Evolutionary conservation across 2,797 vertebrate species (phyloP).

Genomic region (Lindbergichthys nudifrons): DNA sequence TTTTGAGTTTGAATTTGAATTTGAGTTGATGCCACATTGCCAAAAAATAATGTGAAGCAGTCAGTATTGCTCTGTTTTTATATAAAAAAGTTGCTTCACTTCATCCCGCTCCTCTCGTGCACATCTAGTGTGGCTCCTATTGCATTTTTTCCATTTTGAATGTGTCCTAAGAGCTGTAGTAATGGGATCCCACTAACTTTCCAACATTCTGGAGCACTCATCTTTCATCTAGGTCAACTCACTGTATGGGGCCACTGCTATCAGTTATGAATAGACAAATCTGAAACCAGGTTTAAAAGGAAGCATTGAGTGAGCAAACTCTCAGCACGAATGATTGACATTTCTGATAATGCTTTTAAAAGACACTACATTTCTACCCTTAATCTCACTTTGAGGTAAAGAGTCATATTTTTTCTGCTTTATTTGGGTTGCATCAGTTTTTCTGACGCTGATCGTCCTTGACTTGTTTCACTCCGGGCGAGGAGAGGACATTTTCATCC

Average conservation of each 20-base stretch:
- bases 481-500: constrained; percentile 64
- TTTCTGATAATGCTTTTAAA: constrained; percentile 66
- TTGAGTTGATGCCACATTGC: not conserved
- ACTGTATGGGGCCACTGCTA: constrained; percentile 36
- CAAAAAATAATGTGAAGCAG: not conserved
- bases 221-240: constrained; percentile 53
- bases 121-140: not conserved
- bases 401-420: constrained; percentile 28
- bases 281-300: constrained; percentile 46
- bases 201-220: constrained; percentile 3
- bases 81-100: not conserved
- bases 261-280: constrained; percentile 39
- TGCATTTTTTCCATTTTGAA: not conserved
- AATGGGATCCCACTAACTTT: not conserved
- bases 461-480: constrained; percentile 69
- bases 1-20: too few species aligned
- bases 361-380: constrained; percentile 48
- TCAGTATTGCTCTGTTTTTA: constrained; percentile 4
- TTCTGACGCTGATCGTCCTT: constrained; percentile 70
- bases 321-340: constrained; percentile 51
- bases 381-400: constrained; percentile 55
- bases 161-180: not conserved
- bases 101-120: not conserved
- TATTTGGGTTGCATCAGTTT: constrained; percentile 68
- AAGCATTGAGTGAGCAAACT: constrained; percentile 37